Evolutionary conservation across 2,888 invertebrate species (phyloP).

Genomic region (Bhutanitis thaidina): DNA sequence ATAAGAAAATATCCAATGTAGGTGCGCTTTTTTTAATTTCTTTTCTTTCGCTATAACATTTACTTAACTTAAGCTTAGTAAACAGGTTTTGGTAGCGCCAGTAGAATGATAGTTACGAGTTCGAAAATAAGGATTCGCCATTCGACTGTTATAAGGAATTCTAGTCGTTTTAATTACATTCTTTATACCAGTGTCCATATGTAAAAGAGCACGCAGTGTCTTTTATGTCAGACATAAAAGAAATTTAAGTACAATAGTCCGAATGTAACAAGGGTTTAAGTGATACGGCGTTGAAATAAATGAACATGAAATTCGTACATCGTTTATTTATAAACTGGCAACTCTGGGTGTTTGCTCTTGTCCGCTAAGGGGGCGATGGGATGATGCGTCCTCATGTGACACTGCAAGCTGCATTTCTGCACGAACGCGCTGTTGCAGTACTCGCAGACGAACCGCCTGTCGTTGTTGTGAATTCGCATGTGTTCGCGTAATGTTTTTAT

Average conservation of each 20-base stretch:
- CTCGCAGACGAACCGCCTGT: conserved; percentile 66
- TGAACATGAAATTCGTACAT: background rate
- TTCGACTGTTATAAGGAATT: too few relatives aligned
- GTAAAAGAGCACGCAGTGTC: too few relatives aligned
- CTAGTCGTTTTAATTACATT: too few relatives aligned
- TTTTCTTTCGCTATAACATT: conserved; percentile 2
- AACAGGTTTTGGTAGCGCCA: background rate
- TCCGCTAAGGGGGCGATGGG: conserved; percentile 32
- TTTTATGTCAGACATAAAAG: too few relatives aligned
- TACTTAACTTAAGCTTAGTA: background rate
- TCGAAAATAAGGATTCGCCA: too few relatives aligned
- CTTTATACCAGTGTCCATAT: too few relatives aligned
- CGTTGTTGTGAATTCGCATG: conserved; percentile 63
- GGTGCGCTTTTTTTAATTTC: conserved; percentile 34
- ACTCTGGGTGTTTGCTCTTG: conserved; percentile 26
- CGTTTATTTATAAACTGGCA: conserved; percentile 8
- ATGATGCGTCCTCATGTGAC: conserved; percentile 62
- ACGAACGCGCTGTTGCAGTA: conserved; percentile 59
- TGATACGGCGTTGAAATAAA: too few relatives aligned
- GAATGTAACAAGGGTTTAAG: too few relatives aligned
- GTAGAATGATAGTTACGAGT: too few relatives aligned
- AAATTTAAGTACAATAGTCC: too few relatives aligned
- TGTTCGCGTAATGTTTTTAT: conserved; percentile 55
- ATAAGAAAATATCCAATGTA: conserved; percentile 72
- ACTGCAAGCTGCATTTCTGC: conserved; percentile 65